Evolutionary conservation across 2,888 invertebrate genomes (phyloP).

Genomic region (Eupithecia inturbata): DNA sequence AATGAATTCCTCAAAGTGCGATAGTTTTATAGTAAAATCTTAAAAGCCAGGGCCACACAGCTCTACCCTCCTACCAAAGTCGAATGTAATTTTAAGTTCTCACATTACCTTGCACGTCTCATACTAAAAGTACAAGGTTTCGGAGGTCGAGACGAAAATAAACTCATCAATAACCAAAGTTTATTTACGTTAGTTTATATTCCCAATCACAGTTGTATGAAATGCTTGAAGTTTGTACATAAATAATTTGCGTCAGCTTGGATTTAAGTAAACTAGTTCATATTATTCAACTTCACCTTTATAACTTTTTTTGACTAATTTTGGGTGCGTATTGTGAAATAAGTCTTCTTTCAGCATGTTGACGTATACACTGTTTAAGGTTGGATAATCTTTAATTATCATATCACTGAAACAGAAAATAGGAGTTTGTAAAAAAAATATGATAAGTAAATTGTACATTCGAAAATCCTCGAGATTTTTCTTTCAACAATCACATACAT

Average conservation of each 20-base stretch:
- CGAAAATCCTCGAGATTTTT: not conserved
- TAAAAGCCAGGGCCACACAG: too few species aligned
- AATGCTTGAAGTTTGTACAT: constrained; percentile 30
- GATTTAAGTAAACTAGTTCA: constrained; percentile 21
- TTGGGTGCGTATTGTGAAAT: constrained; percentile 70
- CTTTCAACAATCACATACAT: not conserved
- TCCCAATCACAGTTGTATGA: constrained; percentile 31
- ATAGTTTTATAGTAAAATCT: not conserved
- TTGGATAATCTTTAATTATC: constrained; percentile 64
- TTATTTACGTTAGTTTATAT: constrained; percentile 29
- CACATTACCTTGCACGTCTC: not conserved
- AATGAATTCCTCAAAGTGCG: not conserved
- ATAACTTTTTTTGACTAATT: constrained; percentile 47
- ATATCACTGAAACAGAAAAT: constrained; percentile 63
- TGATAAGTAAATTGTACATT: not conserved
- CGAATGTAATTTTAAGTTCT: not conserved
- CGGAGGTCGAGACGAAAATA: constrained; percentile 22
- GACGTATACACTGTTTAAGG: constrained; percentile 62
- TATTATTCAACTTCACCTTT: constrained; percentile 25
- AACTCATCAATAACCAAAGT: constrained; percentile 31
- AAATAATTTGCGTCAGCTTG: constrained; percentile 38
- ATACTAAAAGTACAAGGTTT: not conserved
- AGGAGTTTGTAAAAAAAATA: not conserved
- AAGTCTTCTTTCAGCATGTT: constrained; percentile 63
- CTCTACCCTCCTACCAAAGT: not conserved